phyloP scores from a whole-genome alignment of 2,113 vertebrate species.

The Okapia johnstoni region DNA sequence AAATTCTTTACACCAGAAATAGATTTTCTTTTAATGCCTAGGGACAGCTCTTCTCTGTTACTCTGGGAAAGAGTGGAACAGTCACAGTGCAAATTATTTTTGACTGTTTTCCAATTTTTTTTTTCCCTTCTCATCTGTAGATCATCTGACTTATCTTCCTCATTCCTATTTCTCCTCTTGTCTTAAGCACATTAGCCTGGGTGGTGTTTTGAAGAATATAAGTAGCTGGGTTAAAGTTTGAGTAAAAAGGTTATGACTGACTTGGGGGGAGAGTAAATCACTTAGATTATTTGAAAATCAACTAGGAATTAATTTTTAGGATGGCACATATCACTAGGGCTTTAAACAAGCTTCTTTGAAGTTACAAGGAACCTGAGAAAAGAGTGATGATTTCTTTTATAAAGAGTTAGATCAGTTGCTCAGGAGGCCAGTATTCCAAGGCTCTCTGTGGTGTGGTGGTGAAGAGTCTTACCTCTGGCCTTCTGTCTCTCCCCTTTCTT shows the following conservation, averaged over 20 bases:
- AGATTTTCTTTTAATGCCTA: neutral
- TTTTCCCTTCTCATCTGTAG: neutral
- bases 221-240: neutral
- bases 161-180: neutral
- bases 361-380: neutral
- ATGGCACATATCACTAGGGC: neutral
- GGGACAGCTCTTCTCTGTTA: neutral
- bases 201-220: neutral
- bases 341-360: neutral
- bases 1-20: neutral
- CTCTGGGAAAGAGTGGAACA: neutral
- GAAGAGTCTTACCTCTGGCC: neutral
- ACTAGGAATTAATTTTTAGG: constrained; percentile 1
- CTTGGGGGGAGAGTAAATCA: neutral
- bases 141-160: constrained; percentile 35
- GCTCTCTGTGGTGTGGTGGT: neutral
- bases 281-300: constrained; percentile 17
- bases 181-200: neutral
- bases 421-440: neutral
- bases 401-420: neutral
- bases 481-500: neutral
- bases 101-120: neutral
- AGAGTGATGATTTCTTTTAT: neutral
- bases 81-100: neutral
- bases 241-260: neutral